Percentiles rank a stretch among this genome's conserved stretches.
These are phyloP conservation scores for Myxocyprinus asiaticus DNA, from an alignment of 2,113 vertebrate genomes.

Conservation along the genomic window DNA sequence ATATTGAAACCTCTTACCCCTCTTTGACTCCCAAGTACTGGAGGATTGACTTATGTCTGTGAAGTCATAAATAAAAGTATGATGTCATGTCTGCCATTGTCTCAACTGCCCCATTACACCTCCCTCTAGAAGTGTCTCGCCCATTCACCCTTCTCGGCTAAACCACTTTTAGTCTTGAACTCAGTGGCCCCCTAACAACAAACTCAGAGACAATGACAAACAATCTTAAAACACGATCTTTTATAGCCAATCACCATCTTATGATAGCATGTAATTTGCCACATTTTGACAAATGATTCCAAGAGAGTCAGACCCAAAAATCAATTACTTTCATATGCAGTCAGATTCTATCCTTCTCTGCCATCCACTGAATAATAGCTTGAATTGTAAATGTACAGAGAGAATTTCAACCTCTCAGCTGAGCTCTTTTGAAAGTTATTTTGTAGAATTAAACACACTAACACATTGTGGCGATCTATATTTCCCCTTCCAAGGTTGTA, in stretches of 20 bases:
- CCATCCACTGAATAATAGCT: background rate
- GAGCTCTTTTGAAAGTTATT: too few species aligned
- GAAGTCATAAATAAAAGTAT: constrained; percentile 49
- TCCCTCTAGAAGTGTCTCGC: constrained; percentile 11
- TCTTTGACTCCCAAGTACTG: constrained; percentile 26
- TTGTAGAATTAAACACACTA: too few species aligned
- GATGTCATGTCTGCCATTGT: constrained; percentile 57
- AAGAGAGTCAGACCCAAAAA: background rate
- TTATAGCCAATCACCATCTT: constrained; percentile 2
- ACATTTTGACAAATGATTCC: constrained; percentile 21
- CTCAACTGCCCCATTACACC: constrained; percentile 31
- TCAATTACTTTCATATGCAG: background rate
- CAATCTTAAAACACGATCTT: background rate
- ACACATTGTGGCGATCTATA: too few species aligned
- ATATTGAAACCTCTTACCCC: constrained; percentile 38
- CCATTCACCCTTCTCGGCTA: constrained; percentile 8
- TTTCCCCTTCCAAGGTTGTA: background rate
- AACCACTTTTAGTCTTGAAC: constrained; percentile 33
- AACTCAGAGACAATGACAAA: constrained; percentile 4
- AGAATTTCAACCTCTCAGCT: too few species aligned
- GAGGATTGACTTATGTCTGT: constrained; percentile 40
- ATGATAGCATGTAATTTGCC: constrained; percentile 1
- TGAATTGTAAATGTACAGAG: background rate
- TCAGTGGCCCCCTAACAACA: constrained; percentile 17
- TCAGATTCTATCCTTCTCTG: background rate